Conservation (phyloP, 2,797 vertebrate genomes). For the Neoniphon sammara region DNA sequence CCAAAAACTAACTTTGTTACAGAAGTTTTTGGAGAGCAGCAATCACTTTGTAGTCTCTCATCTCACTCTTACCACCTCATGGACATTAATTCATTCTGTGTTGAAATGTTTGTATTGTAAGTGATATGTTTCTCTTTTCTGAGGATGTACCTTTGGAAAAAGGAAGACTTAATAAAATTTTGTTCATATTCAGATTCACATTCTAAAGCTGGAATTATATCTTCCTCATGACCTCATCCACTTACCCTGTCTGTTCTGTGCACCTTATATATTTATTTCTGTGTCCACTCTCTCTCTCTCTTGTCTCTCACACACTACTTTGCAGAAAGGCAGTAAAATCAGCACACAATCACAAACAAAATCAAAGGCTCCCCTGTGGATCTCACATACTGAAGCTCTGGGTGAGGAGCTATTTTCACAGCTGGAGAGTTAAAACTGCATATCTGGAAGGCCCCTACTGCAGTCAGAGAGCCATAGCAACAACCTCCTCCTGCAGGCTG, state of each 20-base stretch:
- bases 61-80: background rate
- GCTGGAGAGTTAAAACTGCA: constrained; percentile 58
- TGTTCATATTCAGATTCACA: background rate
- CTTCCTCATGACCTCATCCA: background rate
- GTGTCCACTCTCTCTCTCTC: background rate
- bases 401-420: constrained; percentile 67
- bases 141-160: background rate
- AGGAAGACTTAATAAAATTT: background rate
- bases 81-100: background rate
- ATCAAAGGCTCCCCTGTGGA: constrained; percentile 52
- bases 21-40: constrained; percentile 8
- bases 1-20: background rate
- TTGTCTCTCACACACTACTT: constrained; percentile 20
- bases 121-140: background rate
- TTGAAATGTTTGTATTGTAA: background rate
- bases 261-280: background rate
- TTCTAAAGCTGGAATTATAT: background rate
- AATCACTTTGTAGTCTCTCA: background rate
- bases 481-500: constrained; percentile 2
- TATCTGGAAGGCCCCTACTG: constrained; percentile 28
- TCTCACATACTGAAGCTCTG: constrained; percentile 23
- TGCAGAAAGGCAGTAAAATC: constrained; percentile 51
- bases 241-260: background rate
- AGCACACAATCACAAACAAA: constrained; percentile 50
- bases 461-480: constrained; percentile 18